Conservation (phyloP, 1,140 invertebrate genomes). For the Lamellibrachia luymesi region DNA sequence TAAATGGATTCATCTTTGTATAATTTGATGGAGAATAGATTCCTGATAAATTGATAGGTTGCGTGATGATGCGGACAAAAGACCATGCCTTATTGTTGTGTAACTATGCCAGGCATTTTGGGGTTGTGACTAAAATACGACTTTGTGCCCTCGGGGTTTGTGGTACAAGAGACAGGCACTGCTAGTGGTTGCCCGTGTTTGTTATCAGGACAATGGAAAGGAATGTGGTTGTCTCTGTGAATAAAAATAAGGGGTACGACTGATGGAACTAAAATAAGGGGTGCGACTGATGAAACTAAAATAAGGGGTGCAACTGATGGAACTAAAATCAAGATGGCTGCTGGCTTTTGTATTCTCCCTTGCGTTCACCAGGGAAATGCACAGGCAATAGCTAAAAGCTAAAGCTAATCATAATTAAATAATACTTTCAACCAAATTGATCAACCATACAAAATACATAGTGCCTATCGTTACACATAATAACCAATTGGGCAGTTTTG, state of each 20-base stretch:
- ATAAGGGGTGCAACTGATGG: neutral
- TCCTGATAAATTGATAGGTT: neutral
- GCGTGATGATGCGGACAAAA: neutral
- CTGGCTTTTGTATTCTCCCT: neutral
- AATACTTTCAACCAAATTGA: neutral
- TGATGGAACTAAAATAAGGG: too few relatives aligned
- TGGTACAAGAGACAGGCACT: neutral
- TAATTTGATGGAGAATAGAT: neutral
- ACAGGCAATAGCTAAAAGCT: neutral
- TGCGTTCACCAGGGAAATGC: neutral
- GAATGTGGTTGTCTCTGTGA: neutral
- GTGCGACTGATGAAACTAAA: neutral
- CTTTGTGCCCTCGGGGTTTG: neutral
- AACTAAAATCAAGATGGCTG: neutral
- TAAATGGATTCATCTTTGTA: neutral
- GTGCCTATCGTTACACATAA: too few relatives aligned
- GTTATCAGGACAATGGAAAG: neutral
- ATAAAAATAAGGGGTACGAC: too few relatives aligned
- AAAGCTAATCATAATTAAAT: neutral
- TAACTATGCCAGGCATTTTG: neutral
- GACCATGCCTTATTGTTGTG: neutral
- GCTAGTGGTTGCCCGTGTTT: neutral
- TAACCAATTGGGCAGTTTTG: too few relatives aligned
- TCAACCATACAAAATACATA: too few relatives aligned
- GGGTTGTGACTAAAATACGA: neutral